Evolutionary conservation across 2,113 vertebrate species (phyloP).

Genomic region (Saccopteryx leptura): DNA sequence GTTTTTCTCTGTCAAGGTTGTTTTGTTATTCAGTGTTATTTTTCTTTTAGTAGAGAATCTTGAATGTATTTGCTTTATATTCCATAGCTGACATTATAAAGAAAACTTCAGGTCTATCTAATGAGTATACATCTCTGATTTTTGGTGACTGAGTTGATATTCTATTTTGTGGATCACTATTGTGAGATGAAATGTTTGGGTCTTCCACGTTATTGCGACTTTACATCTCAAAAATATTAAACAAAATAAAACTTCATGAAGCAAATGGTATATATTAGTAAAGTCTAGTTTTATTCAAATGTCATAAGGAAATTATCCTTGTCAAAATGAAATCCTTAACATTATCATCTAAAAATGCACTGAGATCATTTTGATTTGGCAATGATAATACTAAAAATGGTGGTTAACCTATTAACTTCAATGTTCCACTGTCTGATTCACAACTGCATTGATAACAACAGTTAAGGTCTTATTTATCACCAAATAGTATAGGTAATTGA

Average conservation of each 20-base stretch:
- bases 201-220: neutral
- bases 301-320: neutral
- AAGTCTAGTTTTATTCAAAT: neutral
- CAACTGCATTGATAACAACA: neutral
- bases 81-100: neutral
- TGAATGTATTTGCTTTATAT: neutral
- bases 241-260: conserved; percentile 12
- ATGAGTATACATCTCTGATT: neutral
- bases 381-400: conserved; percentile 5
- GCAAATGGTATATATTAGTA: neutral
- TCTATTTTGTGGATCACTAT: neutral
- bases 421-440: neutral
- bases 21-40: no score
- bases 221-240: neutral
- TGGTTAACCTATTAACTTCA: neutral
- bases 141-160: neutral
- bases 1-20: no score
- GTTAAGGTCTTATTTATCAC: neutral
- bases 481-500: neutral
- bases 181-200: neutral
- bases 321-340: neutral
- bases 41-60: neutral
- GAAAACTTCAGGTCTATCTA: neutral
- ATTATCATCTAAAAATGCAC: conserved; percentile 7
- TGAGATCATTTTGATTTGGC: neutral